Conservation (phyloP, 2,888 invertebrate genomes). For the Tetramorium bicarinatum region DNA sequence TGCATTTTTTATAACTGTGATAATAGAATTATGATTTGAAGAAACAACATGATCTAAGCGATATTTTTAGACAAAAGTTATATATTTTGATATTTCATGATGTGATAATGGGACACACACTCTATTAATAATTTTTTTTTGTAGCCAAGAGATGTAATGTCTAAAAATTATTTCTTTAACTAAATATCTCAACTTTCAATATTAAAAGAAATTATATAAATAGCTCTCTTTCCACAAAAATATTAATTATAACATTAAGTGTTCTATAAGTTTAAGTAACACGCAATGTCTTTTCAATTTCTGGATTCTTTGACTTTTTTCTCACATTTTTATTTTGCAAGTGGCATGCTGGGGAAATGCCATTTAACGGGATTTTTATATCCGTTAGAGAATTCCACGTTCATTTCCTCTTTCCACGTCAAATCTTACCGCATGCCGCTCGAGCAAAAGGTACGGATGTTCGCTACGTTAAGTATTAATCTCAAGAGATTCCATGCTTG, state of each 20-base stretch:
- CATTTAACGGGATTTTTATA: conserved; percentile 40
- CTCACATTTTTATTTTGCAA: background rate
- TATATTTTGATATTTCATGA: background rate
- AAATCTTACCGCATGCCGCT: conserved; percentile 16
- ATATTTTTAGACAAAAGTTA: background rate
- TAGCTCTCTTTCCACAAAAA: background rate
- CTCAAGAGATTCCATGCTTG: conserved; percentile 48
- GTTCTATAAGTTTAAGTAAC: background rate
- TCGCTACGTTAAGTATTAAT: conserved; percentile 59
- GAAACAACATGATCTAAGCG: background rate
- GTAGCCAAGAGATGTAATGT: background rate
- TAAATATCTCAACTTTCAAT: background rate
- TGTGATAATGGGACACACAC: background rate
- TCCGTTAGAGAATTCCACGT: conserved; percentile 43
- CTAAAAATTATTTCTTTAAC: background rate
- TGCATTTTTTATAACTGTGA: background rate
- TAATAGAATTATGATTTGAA: background rate
- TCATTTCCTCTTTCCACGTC: conserved; percentile 60
- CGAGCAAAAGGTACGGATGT: conserved; percentile 19
- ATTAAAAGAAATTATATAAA: background rate
- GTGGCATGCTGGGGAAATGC: background rate
- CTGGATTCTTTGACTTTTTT: background rate
- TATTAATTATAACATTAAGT: background rate
- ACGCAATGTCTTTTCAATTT: background rate
- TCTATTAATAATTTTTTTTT: conserved; percentile 2